Evolutionary conservation across 2,888 invertebrate genomes (phyloP), one percentile per base, ranked within the genome.

Genomic region (Ryuthela nishihirai): DNA sequence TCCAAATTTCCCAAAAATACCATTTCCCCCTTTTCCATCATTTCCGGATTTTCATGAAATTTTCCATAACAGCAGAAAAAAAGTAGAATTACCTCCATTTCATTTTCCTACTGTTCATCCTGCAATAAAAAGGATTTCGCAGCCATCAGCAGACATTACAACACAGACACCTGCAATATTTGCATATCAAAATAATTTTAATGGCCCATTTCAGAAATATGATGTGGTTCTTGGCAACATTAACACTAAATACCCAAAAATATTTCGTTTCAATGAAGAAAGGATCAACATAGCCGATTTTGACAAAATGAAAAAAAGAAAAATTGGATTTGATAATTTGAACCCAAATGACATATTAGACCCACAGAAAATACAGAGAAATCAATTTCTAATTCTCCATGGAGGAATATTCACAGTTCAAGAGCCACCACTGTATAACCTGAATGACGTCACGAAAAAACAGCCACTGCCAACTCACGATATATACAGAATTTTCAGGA

Each of bases 211-310:
- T 4, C 41, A 53, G 42, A 36, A 58, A 20, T 59, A 59, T 29
- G 53, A 59, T 26, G 39, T 48, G 9, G 48, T 59, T 6, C 40
- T 59, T 1, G 53, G 59, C 15, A 49, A 53, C 9, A 29, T 29
- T 29, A 12, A 12, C 12, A 40, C 34, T 7, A 42, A 41, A 7
- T 64, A 64, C 17, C 64, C 64, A 6, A 64, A 64, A 35, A 64
- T 64, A 36, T 64, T 64, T 29, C 44, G 58, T n/a, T 64, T 64
- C 42, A 64, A 64, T 18, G 64, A 62, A 15, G 64, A 64, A 48
- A 53, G 64, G 21, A 58, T 64, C 15, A 62, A 61, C 21, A 64
- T 64, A 3, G 54, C 54, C 23, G 64, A 64, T 10, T 64, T 64
- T 46, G 64, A 64, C 18, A 56, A 45, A 32, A 32, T 54, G 24